Evolutionary conservation across 92 coral and sea anemone genomes (phyloP).

Genomic region (Meandrina meandrites): DNA sequence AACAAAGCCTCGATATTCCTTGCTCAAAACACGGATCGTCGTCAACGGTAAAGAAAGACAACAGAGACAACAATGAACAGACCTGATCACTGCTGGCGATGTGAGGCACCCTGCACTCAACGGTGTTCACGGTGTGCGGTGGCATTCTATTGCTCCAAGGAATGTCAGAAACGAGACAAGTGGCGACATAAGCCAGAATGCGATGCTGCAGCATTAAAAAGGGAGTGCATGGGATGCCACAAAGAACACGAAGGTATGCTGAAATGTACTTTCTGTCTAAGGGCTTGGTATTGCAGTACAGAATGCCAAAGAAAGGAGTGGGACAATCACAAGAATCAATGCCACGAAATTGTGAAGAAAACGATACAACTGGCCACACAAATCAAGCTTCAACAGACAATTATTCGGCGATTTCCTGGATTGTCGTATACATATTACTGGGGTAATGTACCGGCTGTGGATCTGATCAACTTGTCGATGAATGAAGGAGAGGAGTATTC

Average conservation of each 20-base stretch:
- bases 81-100: conserved; percentile 56
- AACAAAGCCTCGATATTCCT: no score
- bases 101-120: conserved; percentile 30
- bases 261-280: conserved; percentile 52
- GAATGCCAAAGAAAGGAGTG: conserved; percentile 57
- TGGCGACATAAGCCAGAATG: conserved; percentile 67
- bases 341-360: conserved; percentile 39
- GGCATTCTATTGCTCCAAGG: conserved; percentile 63
- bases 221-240: conserved; percentile 47
- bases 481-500: conserved; percentile 67
- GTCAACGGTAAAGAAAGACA: no score
- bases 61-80: conserved; percentile 43
- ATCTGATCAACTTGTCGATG: conserved; percentile 63
- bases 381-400: neutral
- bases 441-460: conserved; percentile 80
- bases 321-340: conserved; percentile 49
- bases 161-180: conserved; percentile 56
- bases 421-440: conserved; percentile 49
- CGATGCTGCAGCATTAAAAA: conserved; percentile 33
- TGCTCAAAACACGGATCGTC: no score
- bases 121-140: conserved; percentile 47
- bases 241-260: conserved; percentile 10
- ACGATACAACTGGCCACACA: neutral
- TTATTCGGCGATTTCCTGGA: neutral
- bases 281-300: conserved; percentile 59